Conservation (phyloP, 2,888 invertebrate species). For the Morinoia aosen region DNA sequence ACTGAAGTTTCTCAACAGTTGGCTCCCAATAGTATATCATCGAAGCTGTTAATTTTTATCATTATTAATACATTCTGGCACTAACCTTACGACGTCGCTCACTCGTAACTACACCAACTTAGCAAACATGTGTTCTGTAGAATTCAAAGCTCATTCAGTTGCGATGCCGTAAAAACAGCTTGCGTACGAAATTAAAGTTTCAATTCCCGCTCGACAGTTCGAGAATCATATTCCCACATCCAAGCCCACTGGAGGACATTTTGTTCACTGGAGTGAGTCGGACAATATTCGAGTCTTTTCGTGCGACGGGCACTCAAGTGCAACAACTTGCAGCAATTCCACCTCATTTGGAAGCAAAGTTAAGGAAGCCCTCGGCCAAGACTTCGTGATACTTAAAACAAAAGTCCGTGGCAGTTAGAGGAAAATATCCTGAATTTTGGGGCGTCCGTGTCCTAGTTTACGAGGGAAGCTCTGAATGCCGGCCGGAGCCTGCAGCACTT, state of each 20-base stretch:
- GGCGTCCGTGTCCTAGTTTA: not conserved
- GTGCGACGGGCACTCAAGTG: constrained; percentile 1
- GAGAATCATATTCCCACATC: constrained; percentile 10
- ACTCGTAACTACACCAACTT: not conserved
- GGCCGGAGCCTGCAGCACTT: not conserved
- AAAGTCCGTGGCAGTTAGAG: constrained; percentile 8
- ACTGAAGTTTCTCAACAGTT: not conserved
- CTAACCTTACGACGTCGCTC: not conserved
- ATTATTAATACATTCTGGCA: not conserved
- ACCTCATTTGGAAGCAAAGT: constrained; percentile 21
- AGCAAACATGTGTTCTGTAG: not conserved
- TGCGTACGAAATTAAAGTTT: not conserved
- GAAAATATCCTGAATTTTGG: constrained; percentile 8
- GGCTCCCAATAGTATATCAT: not conserved
- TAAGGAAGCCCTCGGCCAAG: constrained; percentile 6
- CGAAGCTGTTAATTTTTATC: not conserved
- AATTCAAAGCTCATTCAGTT: not conserved
- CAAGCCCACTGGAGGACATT: not conserved
- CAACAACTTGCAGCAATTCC: constrained; percentile 29
- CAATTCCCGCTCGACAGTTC: not conserved
- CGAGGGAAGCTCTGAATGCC: constrained; percentile 17
- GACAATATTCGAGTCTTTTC: constrained; percentile 1
- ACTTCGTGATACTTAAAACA: constrained; percentile 25
- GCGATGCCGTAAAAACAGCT: not conserved
- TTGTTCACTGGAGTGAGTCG: constrained; percentile 17